phyloP scores from a whole-genome alignment of 1,140 invertebrate species.

The Macrobrachium rosenbergii region DNA sequence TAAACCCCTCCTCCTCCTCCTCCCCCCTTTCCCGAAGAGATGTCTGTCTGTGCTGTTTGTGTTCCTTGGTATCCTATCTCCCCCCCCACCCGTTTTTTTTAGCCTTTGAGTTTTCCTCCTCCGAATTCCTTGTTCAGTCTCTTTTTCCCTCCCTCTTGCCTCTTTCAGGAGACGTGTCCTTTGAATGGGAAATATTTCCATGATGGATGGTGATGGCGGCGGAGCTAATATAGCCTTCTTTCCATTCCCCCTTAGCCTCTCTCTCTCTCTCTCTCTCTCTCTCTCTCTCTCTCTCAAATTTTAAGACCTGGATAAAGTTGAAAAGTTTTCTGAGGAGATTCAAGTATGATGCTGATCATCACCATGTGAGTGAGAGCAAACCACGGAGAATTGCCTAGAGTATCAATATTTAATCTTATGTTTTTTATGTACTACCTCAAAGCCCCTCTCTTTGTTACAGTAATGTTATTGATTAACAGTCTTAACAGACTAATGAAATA shows the following conservation, averaged over 20 bases:
- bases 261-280: slow-evolving; percentile 43
- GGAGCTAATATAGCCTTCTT: not conserved
- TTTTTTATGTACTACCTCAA: too few relatives aligned
- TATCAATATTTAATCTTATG: too few relatives aligned
- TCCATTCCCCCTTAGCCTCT: not conserved
- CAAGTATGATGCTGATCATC: too few relatives aligned
- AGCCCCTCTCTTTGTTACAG: too few relatives aligned
- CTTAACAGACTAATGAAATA: too few relatives aligned
- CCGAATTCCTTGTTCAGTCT: not conserved
- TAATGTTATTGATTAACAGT: too few relatives aligned
- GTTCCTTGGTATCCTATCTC: not conserved
- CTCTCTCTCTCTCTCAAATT: slow-evolving; percentile 28
- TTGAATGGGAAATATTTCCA: not conserved
- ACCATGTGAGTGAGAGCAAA: too few relatives aligned
- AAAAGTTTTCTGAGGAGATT: too few relatives aligned
- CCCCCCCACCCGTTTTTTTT: not conserved
- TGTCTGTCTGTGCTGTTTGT: not conserved
- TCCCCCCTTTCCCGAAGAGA: not conserved
- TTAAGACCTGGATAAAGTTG: not conserved
- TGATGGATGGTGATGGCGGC: not conserved
- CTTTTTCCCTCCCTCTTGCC: not conserved
- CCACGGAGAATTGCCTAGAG: too few relatives aligned
- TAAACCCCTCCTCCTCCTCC: not conserved
- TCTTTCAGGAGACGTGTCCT: not conserved
- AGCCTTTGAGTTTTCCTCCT: not conserved